phyloP scores from a whole-genome alignment of 2,888 invertebrate species.

The Torymus aiolomorphi region DNA sequence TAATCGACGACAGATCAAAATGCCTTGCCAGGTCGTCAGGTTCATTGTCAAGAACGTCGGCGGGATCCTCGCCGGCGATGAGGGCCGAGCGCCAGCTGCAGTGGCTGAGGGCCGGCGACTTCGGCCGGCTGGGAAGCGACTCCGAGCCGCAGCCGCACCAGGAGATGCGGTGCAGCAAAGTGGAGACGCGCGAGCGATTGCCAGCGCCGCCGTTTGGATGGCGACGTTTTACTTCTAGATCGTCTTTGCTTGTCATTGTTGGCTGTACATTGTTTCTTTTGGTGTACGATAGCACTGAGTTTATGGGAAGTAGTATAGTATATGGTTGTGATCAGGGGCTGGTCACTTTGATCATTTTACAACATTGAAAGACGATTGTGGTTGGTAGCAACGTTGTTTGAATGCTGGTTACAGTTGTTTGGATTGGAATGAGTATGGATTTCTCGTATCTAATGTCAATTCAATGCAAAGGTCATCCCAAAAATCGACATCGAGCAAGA shows the following conservation, averaged over 20 bases:
- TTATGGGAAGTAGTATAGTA: too few relatives aligned
- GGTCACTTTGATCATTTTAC: too few relatives aligned
- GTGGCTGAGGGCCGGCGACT: slow-evolving; percentile 56
- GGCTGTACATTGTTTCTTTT: neutral
- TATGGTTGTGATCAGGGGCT: too few relatives aligned
- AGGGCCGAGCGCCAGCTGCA: slow-evolving; percentile 60
- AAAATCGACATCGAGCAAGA: too few relatives aligned
- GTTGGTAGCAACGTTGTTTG: too few relatives aligned
- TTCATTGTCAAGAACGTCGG: slow-evolving; percentile 17
- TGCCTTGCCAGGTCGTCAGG: slow-evolving; percentile 64
- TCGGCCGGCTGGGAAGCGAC: slow-evolving; percentile 42
- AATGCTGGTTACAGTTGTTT: too few relatives aligned
- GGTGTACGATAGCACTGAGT: neutral
- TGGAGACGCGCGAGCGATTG: slow-evolving; percentile 60
- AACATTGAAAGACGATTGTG: too few relatives aligned
- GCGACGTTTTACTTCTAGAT: slow-evolving; percentile 22
- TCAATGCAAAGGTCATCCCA: too few relatives aligned
- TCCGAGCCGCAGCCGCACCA: slow-evolving; percentile 68
- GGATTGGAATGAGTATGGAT: too few relatives aligned
- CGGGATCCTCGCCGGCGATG: slow-evolving; percentile 59
- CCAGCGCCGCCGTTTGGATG: slow-evolving; percentile 12
- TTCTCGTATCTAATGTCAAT: too few relatives aligned
- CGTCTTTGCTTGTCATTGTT: slow-evolving; percentile 23
- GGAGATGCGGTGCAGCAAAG: slow-evolving; percentile 67
- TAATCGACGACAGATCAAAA: slow-evolving; percentile 71